A percentile compares a stretch with the other conserved stretches of the same genome.
phyloP scores from a whole-genome alignment of 2,113 vertebrate genomes.

The Zosterops japonicus region DNA sequence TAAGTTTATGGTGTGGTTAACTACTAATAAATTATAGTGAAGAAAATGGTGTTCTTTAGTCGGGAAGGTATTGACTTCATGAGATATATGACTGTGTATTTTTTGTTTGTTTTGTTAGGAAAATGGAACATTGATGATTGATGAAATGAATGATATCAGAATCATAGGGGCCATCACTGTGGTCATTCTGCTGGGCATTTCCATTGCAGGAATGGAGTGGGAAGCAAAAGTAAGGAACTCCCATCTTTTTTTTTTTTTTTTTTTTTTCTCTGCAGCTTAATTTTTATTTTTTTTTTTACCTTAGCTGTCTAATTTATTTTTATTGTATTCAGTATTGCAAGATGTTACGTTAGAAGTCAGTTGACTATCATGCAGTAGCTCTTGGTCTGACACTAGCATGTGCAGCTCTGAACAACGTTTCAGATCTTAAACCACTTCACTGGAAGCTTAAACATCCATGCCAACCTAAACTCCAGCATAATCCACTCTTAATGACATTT shows the following conservation, averaged over 20 bases:
- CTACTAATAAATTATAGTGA: background rate
- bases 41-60: background rate
- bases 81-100: background rate
- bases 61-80: background rate
- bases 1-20: background rate
- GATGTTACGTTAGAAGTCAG: background rate
- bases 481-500: background rate
- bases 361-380: background rate
- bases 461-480: background rate
- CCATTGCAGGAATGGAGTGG: constrained; percentile 98
- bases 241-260: background rate
- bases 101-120: constrained; percentile 71
- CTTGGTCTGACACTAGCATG: background rate
- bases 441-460: background rate
- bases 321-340: background rate
- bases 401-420: background rate
- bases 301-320: background rate
- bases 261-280: background rate
- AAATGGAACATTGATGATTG: constrained; percentile 83
- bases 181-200: constrained; percentile 91
- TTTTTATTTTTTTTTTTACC: background rate
- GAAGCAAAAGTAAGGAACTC: constrained; percentile 90
- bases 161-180: constrained; percentile 95
- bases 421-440: background rate
- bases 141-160: constrained; percentile 88